Evolutionary conservation across 1,140 invertebrate genomes (phyloP).

Genomic region (Euglossa dilemma): DNA sequence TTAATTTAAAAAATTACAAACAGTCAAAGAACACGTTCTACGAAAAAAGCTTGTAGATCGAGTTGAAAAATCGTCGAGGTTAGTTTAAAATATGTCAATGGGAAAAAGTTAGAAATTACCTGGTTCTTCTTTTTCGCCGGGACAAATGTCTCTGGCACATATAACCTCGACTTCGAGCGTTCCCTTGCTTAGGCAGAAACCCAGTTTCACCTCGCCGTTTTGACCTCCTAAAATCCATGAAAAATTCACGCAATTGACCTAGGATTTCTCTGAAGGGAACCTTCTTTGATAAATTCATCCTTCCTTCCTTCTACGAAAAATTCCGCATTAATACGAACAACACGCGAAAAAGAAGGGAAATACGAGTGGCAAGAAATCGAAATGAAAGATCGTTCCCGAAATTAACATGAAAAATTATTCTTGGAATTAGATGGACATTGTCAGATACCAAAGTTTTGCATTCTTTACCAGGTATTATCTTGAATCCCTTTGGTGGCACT

Average conservation of each 20-base stretch:
- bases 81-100: neutral
- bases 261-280: neutral
- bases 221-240: conserved; percentile 82
- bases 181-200: conserved; percentile 94
- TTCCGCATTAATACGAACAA: too few relatives aligned
- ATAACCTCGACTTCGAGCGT: conserved; percentile 95
- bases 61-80: neutral
- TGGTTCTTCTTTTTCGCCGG: conserved; percentile 82
- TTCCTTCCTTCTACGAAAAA: neutral
- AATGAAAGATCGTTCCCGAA: neutral
- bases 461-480: conserved; percentile 79
- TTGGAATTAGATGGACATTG: too few relatives aligned
- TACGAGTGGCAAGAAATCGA: too few relatives aligned
- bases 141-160: conserved; percentile 84
- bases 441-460: neutral
- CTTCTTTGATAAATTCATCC: neutral
- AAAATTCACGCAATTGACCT: neutral
- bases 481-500: conserved; percentile 88
- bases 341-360: too few relatives aligned
- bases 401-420: neutral
- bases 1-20: too few relatives aligned
- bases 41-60: too few relatives aligned
- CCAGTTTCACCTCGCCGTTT: conserved; percentile 92
- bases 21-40: too few relatives aligned
- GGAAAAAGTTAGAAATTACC: conserved; percentile 75